A percentile compares a stretch with the other conserved stretches of the same genome.
Conservation (phyloP, 2,113 vertebrate species). For the Sterrhoptilus dennistouni region DNA sequence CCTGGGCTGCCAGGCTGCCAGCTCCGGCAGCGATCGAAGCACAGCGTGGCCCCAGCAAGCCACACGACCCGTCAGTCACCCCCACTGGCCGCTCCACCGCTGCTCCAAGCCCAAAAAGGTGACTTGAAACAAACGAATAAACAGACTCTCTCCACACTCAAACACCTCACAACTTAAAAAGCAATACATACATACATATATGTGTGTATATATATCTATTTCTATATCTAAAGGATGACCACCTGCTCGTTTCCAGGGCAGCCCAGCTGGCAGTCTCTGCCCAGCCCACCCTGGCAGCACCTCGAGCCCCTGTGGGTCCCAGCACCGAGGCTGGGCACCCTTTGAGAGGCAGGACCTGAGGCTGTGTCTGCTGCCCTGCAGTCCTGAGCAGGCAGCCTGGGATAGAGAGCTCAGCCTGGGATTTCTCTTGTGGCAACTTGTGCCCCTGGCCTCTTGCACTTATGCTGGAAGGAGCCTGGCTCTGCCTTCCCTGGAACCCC, state of each 20-base stretch:
- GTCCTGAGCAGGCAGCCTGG: fast-evolving
- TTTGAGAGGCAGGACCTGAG: neutral
- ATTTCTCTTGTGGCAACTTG: fast-evolving
- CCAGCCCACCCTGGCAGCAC: neutral
- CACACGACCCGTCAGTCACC: neutral
- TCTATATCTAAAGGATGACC: no score
- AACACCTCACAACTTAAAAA: neutral
- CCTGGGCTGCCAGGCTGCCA: neutral
- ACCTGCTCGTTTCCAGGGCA: fast-evolving
- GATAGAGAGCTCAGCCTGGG: fast-evolving
- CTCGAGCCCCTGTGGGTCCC: neutral
- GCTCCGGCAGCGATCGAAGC: neutral
- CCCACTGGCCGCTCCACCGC: neutral
- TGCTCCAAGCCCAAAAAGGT: neutral
- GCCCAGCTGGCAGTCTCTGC: neutral
- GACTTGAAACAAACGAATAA: neutral
- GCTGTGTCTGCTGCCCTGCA: neutral
- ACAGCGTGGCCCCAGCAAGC: neutral
- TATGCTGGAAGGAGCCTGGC: neutral
- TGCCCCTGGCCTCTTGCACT: neutral
- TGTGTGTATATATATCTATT: no score
- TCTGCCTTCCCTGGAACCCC: neutral
- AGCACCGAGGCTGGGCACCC: neutral
- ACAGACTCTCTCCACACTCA: no score
- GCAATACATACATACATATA: no score